phyloP scores from a whole-genome alignment of 2,888 invertebrate species.

The Cetonia aurata region DNA sequence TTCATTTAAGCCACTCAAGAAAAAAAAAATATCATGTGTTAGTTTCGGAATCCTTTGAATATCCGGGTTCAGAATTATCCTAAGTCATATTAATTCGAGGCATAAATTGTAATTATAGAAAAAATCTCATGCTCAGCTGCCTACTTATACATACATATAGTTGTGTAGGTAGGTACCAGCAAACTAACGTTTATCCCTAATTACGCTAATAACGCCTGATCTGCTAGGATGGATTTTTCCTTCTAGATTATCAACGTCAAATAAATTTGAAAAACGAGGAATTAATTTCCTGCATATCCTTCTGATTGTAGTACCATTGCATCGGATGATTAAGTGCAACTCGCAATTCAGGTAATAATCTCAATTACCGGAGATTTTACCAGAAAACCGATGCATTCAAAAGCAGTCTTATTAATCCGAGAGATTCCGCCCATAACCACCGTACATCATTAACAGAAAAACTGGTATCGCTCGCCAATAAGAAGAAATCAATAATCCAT shows the following conservation, averaged over 20 bases:
- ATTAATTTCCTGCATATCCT: conserved; percentile 14
- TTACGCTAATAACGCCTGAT: conserved; percentile 1
- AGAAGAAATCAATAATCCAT: conserved; percentile 10
- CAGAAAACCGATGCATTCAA: neutral
- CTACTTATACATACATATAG: conserved; percentile 1
- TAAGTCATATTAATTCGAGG: too few species aligned
- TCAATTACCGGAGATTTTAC: conserved; percentile 20
- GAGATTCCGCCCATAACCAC: too few species aligned
- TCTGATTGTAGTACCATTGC: neutral
- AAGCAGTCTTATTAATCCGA: conserved; percentile 5
- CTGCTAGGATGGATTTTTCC: neutral
- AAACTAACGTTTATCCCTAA: conserved; percentile 1
- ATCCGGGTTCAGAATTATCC: too few species aligned
- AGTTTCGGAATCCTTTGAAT: too few species aligned
- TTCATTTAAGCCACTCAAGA: too few species aligned
- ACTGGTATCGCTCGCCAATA: too few species aligned
- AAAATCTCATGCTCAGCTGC: neutral
- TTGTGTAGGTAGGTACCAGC: too few species aligned
- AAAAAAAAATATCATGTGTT: too few species aligned
- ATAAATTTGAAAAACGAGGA: conserved; percentile 5
- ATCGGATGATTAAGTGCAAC: conserved; percentile 4
- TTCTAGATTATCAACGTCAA: neutral
- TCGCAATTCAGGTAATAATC: conserved; percentile 22
- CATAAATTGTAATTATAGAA: too few species aligned
- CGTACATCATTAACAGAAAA: too few species aligned